Base-by-base conservation (phyloP, 2,888 invertebrate species). In the Tolmerus cingulatus region DNA sequence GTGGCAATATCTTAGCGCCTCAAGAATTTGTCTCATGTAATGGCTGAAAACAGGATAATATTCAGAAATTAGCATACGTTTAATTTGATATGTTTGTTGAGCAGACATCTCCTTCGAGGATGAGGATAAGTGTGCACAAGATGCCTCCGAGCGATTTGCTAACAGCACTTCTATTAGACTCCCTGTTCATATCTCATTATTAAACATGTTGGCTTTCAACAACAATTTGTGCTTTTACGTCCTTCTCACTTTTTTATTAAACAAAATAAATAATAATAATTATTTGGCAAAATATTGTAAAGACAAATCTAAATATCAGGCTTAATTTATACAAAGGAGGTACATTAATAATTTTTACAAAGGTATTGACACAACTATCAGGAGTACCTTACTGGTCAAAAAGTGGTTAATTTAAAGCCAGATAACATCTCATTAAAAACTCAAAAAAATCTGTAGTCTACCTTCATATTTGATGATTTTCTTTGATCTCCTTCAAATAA, bases 11-110 rank as follows among this genome's bases (percentile, higher is more conserved):
- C 98, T 95, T 86, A 99, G 93, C 1, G 99, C 99, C 92, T 99
- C 99, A 89, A 99, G 94, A 89, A 99, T 97, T 93, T 99, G 99
- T 87, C 98, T 95, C 97, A 99, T 98, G 94, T 99, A 99, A 94
- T 99, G 99, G 92, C 98, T 98, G 94, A 3, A 94, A 34, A 55
- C 55, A 86, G 77, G 79, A 40, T n/a, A 23, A 51, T 37, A 74
- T 30, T 40, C 19, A 34, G 43, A 43, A 76, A 86, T 78, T 43
- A 66, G 66, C 78, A 78, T 78, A 77, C 40, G 76, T 37, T 19
- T 66, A 74, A 84, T 51, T 66, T 66, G 27, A 37, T 77, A 37
- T 77, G 76, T 77, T 77, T 37, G 66, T 66, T 27, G 66, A 66
- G 66, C 9, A 66, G 66, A 66, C 27, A 66, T 66, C 12, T 66